phyloP scores from a whole-genome alignment of 2,797 vertebrate genomes.

The Mus minutoides region DNA sequence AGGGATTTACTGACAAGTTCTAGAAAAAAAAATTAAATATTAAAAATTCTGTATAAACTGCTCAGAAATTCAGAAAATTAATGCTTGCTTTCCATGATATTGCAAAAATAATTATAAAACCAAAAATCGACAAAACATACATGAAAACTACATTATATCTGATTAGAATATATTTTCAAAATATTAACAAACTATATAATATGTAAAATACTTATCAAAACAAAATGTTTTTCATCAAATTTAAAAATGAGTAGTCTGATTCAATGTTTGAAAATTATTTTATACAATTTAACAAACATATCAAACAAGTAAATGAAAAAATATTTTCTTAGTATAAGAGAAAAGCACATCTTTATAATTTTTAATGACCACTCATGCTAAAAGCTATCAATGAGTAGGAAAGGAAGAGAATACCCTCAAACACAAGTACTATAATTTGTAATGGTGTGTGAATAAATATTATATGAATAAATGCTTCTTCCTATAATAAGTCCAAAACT shows the following conservation, averaged over 20 bases:
- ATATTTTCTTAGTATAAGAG: not conserved
- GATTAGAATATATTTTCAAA: constrained; percentile 6
- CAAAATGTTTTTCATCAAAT: not conserved
- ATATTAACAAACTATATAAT: not conserved
- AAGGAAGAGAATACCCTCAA: not conserved
- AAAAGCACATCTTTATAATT: not conserved
- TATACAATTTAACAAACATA: not conserved
- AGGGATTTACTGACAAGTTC: not conserved
- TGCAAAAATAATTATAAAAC: not conserved
- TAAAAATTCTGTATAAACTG: not conserved
- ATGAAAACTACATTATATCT: not conserved
- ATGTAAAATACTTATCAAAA: not conserved
- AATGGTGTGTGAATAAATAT: not conserved
- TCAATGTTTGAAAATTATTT: not conserved
- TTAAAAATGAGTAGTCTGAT: not conserved
- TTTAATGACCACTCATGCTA: not conserved
- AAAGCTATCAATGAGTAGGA: not conserved
- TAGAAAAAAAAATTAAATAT: not conserved
- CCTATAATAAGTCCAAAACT: not conserved
- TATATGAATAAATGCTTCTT: not conserved
- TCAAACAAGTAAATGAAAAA: not conserved
- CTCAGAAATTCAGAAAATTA: not conserved
- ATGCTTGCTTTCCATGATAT: not conserved
- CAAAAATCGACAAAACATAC: not conserved
- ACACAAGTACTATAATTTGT: not conserved